Percentiles rank a stretch among this genome's conserved stretches.
Conservation (phyloP, 2,888 invertebrate species). For the Perdita meconis region DNA sequence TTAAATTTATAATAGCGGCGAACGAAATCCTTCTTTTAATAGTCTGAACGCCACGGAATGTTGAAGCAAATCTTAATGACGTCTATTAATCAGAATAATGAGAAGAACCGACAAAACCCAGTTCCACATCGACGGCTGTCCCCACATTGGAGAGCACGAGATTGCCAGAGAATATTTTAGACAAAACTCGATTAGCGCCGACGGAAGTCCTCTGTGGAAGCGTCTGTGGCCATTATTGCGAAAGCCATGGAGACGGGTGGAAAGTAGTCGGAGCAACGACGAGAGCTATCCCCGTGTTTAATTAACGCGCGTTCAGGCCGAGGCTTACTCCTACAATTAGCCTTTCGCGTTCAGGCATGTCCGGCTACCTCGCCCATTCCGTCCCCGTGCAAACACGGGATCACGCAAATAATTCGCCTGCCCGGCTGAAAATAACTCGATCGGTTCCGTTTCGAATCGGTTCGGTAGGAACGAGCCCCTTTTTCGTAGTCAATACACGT, state of each 20-base stretch:
- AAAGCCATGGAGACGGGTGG: slow-evolving; percentile 62
- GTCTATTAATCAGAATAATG: too few species aligned
- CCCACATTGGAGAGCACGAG: slow-evolving; percentile 32
- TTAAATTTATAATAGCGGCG: too few species aligned
- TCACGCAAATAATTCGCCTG: slow-evolving; percentile 21
- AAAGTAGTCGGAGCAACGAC: slow-evolving; percentile 70
- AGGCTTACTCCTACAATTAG: slow-evolving; percentile 60
- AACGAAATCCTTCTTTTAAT: too few species aligned
- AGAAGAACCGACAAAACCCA: slow-evolving; percentile 1
- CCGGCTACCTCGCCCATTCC: slow-evolving; percentile 34
- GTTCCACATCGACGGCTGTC: slow-evolving; percentile 59
- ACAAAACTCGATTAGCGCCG: slow-evolving; percentile 69
- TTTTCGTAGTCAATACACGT: background rate
- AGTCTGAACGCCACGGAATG: too few species aligned
- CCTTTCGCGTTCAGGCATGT: slow-evolving; percentile 38
- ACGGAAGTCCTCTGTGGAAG: slow-evolving; percentile 65
- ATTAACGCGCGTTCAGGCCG: slow-evolving; percentile 67
- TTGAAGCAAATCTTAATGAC: too few species aligned
- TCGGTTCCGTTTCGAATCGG: too few species aligned
- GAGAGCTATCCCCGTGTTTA: slow-evolving; percentile 66
- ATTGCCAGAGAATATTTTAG: slow-evolving; percentile 70
- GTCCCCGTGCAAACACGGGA: slow-evolving; percentile 15
- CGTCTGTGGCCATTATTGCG: slow-evolving; percentile 69
- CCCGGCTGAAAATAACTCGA: background rate
- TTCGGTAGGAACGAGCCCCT: too few species aligned